Base-by-base conservation (phyloP, 92 coral and sea anemone species). In the Epizoanthus illoricatus region DNA sequence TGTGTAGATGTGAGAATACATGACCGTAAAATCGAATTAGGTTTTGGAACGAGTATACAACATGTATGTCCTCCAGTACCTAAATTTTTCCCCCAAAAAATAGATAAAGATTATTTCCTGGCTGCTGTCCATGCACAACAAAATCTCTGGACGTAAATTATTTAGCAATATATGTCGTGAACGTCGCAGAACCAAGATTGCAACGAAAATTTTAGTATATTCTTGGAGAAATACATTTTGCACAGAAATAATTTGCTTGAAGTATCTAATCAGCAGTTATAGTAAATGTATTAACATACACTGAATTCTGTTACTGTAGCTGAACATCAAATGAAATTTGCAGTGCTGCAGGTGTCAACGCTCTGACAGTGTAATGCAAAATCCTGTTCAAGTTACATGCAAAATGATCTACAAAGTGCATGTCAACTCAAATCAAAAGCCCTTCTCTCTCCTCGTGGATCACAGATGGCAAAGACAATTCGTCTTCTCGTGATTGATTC, bases 101-200 rank as follows among this genome's bases (percentile, higher is more conserved):
- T 40, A 36, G 3, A 76, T 59, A 69, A 39, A 59, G 59, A 5
- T 21, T 4, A 41, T 64, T 60, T 39, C 8, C 69, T 78, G 82
- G 82, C 82, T 43, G 7, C 67, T 16, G 42, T 78, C 82, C 82
- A 78, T 70, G 56, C 19, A 62, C 59, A 78, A 63, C 82, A 78
- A 21, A 43, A 36, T 63, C 55, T 58, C 24, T 45, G 59, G 52
- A 78, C 41, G 82, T 78, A 20, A 78, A 78, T 78, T 62, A 78
- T 78, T 78, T 64, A 78, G 61, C 71, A 62, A n/a, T 61, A 41
- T 64, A 63, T 42, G 71, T 64, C 72, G 59, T 63, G 71, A 78
- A 78, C 18, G 72, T 63, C 24, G 71, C 71, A 13, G 82, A 78
- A 62, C 19, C 60, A 63, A 28, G 71, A 78, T n/a, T 42, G 19